Percentiles rank a stretch among this genome's conserved stretches.
These are phyloP conservation scores for Ptychadena robeensis DNA, from an alignment of 2,797 vertebrate species.

Conservation along the genomic window DNA sequence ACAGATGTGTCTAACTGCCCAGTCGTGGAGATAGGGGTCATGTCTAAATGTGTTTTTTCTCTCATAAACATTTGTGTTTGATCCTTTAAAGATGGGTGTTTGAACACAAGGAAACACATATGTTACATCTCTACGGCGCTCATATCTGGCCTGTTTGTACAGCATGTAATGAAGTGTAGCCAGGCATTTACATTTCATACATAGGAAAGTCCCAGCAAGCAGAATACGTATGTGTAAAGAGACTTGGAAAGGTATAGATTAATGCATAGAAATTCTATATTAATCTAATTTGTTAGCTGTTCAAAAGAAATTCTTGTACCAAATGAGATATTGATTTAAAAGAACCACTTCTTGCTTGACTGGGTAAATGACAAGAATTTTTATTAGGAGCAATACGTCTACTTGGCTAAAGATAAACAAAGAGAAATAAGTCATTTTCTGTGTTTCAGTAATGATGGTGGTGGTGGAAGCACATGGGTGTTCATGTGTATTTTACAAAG, in stretches of 20 bases:
- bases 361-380: background rate
- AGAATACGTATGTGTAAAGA: background rate
- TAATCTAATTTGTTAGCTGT: background rate
- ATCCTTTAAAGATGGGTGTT: background rate
- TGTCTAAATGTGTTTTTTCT: too few species aligned
- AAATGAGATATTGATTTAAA: slow-evolving; percentile 1
- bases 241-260: background rate
- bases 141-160: background rate
- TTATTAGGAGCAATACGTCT: background rate
- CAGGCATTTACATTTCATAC: background rate
- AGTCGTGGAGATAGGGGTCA: too few species aligned
- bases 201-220: background rate
- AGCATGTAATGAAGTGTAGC: background rate
- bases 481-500: background rate
- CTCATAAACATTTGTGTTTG: too few species aligned
- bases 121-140: background rate
- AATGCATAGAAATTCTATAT: background rate
- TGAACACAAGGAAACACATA: background rate
- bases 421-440: background rate
- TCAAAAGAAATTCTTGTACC: background rate
- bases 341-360: background rate
- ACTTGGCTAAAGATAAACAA: background rate
- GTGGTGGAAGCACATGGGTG: background rate
- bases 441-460: background rate
- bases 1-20: too few species aligned